Percentiles rank a stretch among this genome's conserved stretches.
These are phyloP conservation scores for Enteromius fasciolatus DNA, from an alignment of 2,797 vertebrate genomes.

Conservation along the genomic window DNA sequence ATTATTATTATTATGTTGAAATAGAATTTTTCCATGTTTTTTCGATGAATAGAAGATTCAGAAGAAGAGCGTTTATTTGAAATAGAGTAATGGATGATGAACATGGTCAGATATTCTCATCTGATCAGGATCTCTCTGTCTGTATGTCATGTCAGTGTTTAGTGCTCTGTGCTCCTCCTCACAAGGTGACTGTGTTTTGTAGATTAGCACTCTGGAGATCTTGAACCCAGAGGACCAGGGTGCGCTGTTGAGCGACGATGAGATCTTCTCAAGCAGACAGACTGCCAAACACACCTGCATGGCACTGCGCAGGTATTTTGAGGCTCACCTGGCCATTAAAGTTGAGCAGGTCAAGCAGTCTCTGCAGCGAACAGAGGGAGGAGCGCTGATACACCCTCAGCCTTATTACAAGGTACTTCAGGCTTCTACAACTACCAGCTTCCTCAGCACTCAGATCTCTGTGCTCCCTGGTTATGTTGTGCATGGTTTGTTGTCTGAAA, in stretches of 20 bases:
- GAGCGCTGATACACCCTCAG: conserved; percentile 92
- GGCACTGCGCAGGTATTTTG: conserved; percentile 97
- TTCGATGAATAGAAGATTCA: no score
- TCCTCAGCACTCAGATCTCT: background rate
- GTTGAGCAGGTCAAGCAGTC: conserved; percentile 98
- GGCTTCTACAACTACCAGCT: background rate
- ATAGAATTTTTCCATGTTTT: no score
- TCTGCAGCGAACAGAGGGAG: conserved; percentile 95
- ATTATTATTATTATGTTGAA: no score
- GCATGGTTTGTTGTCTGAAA: background rate
- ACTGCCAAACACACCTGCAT: conserved; percentile 99
- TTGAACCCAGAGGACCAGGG: conserved; percentile 97
- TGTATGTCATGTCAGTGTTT: no score
- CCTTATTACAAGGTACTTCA: conserved; percentile 93
- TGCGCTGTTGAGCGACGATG: conserved; percentile 93
- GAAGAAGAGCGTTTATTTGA: no score
- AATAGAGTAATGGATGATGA: no score
- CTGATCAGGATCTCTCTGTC: no score
- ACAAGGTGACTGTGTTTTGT: conserved; percentile 58
- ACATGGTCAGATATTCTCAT: no score
- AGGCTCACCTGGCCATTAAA: conserved; percentile 97
- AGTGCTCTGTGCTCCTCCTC: background rate
- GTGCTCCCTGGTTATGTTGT: background rate
- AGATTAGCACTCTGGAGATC: conserved; percentile 99
- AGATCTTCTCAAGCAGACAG: conserved; percentile 98